phyloP scores from a whole-genome alignment of 1,140 invertebrate genomes.

The Lasaia peninsularis region DNA sequence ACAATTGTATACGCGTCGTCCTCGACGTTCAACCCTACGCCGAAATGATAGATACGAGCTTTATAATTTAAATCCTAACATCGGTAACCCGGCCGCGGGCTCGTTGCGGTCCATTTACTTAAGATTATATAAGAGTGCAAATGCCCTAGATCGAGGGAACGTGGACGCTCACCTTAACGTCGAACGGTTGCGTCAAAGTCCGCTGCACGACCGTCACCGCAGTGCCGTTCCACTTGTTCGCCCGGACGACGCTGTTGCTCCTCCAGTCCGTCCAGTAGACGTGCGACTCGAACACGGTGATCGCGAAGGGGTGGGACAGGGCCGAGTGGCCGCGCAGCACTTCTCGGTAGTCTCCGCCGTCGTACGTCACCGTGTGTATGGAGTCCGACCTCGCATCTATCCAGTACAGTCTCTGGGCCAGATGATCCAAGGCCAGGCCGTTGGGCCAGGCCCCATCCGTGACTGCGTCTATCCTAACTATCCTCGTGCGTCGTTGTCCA shows the following conservation, averaged over 20 bases:
- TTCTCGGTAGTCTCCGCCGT: constrained; percentile 85
- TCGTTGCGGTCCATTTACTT: too few species aligned
- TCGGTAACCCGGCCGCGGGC: too few species aligned
- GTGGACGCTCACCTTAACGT: constrained; percentile 76
- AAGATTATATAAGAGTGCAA: too few species aligned
- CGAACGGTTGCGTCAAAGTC: constrained; percentile 87
- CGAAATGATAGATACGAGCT: too few species aligned
- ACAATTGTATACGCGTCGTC: too few species aligned
- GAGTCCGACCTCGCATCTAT: constrained; percentile 81
- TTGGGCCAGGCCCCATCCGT: constrained; percentile 91
- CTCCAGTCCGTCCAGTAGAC: constrained; percentile 97
- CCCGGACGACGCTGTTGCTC: constrained; percentile 83
- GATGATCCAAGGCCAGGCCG: constrained; percentile 90
- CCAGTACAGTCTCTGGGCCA: constrained; percentile 79
- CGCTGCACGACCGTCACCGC: constrained; percentile 81
- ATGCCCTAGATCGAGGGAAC: too few species aligned
- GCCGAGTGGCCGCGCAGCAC: constrained; percentile 83
- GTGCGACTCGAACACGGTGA: constrained; percentile 88
- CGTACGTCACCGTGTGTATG: constrained; percentile 88
- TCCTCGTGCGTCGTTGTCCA: constrained; percentile 18
- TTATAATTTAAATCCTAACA: too few species aligned
- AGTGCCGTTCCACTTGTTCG: constrained; percentile 84
- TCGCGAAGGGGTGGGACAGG: constrained; percentile 93
- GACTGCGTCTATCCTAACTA: constrained; percentile 82
- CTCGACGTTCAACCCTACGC: too few species aligned